Conservation (phyloP, 2,888 invertebrate species). For the Drosophila gaucha region DNA sequence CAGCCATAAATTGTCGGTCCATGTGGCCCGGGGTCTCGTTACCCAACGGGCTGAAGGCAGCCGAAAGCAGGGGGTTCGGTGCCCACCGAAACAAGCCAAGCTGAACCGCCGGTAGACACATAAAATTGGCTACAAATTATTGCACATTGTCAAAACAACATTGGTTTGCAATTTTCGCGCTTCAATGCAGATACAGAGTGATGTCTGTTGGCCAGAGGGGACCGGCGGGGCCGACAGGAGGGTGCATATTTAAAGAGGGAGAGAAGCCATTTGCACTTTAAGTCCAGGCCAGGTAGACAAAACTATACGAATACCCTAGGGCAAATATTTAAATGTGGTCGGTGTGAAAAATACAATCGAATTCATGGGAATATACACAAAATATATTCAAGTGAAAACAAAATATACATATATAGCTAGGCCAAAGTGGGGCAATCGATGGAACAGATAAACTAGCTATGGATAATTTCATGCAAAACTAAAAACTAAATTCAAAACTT, state of each 20-base stretch:
- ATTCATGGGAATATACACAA: neutral
- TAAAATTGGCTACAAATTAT: constrained; percentile 81
- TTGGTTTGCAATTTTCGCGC: constrained; percentile 83
- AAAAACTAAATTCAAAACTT: neutral
- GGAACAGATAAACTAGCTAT: too few relatives aligned
- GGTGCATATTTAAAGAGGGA: constrained; percentile 17
- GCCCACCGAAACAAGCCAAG: constrained; percentile 61
- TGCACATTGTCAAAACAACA: constrained; percentile 84
- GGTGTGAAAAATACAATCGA: neutral
- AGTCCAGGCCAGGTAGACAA: constrained; percentile 16
- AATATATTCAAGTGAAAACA: neutral
- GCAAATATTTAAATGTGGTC: constrained; percentile 24
- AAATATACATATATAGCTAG: neutral
- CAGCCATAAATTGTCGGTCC: constrained; percentile 75
- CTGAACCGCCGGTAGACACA: constrained; percentile 76
- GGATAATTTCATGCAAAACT: too few relatives aligned
- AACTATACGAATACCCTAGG: constrained; percentile 40
- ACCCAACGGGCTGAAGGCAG: constrained; percentile 23
- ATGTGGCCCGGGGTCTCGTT: constrained; percentile 59
- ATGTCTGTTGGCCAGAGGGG: constrained; percentile 18
- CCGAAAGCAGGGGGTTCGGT: neutral
- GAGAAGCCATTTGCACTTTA: constrained; percentile 44
- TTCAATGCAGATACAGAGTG: constrained; percentile 76
- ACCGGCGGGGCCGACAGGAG: neutral
- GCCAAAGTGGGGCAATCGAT: neutral